phyloP scores from a whole-genome alignment of 2,888 invertebrate species.

The Athrips mouffetella region DNA sequence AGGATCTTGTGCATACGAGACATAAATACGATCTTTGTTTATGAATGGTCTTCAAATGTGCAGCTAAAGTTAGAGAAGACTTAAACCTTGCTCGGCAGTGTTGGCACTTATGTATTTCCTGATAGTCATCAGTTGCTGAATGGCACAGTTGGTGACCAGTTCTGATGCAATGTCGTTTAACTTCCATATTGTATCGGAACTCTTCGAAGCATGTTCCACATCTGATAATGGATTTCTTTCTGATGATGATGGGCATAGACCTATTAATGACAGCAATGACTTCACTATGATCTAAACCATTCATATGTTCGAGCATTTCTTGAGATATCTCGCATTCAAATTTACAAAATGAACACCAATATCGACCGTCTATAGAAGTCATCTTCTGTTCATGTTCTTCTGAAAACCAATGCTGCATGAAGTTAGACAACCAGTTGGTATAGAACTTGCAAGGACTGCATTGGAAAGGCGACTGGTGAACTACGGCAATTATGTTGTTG shows the following conservation, averaged over 20 bases:
- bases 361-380: constrained; percentile 75
- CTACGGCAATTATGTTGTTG: constrained; percentile 86
- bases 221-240: constrained; percentile 79
- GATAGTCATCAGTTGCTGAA: constrained; percentile 82
- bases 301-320: constrained; percentile 83
- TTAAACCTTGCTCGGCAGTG: constrained; percentile 79
- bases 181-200: constrained; percentile 87
- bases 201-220: constrained; percentile 83
- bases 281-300: constrained; percentile 83
- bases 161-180: constrained; percentile 79
- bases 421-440: constrained; percentile 85
- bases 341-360: constrained; percentile 87
- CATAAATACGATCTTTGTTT: constrained; percentile 81
- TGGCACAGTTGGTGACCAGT: constrained; percentile 69
- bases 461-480: constrained; percentile 90
- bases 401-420: constrained; percentile 86
- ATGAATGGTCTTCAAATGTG: constrained; percentile 81
- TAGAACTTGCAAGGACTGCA: constrained; percentile 91
- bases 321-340: constrained; percentile 81
- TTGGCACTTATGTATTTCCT: constrained; percentile 80
- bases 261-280: constrained; percentile 86
- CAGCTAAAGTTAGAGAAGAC: constrained; percentile 81
- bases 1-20: constrained; percentile 81
- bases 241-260: constrained; percentile 88
- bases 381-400: constrained; percentile 77